Conservation (phyloP, 2,113 vertebrate species). For the Emydocephalus ijimae region DNA sequence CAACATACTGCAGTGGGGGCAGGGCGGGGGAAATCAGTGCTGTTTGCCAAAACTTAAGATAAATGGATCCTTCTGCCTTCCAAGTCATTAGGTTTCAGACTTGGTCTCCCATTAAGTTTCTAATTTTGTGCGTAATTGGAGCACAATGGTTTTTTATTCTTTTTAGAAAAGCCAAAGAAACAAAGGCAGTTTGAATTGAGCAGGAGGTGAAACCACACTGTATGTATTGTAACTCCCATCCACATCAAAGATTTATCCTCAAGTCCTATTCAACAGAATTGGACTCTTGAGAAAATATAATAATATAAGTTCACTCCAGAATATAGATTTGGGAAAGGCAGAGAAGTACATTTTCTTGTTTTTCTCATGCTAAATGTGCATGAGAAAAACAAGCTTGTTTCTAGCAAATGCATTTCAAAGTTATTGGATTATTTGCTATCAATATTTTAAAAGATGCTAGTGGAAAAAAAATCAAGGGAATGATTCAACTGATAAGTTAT, state of each 20-base stretch:
- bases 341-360: not conserved
- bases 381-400: not conserved
- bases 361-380: not conserved
- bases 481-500: not conserved
- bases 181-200: constrained; percentile 26
- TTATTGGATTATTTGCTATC: not conserved
- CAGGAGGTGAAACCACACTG: not conserved
- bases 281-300: not conserved
- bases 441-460: not conserved
- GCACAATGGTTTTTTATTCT: not conserved
- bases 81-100: constrained; percentile 7
- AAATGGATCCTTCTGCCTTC: not conserved
- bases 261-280: not conserved
- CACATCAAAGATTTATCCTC: constrained; percentile 8
- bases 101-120: constrained; percentile 19
- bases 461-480: not conserved
- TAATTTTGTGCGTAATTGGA: constrained; percentile 6
- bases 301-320: not conserved
- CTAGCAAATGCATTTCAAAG: not conserved
- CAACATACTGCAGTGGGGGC: not conserved
- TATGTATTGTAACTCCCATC: not conserved
- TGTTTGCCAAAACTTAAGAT: not conserved
- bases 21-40: not conserved
- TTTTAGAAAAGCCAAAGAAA: constrained; percentile 20
- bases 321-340: not conserved